A percentile compares a stretch with the other conserved stretches of the same genome.
Conservation (phyloP, 2,113 vertebrate genomes). For the Trogon melanurus region DNA sequence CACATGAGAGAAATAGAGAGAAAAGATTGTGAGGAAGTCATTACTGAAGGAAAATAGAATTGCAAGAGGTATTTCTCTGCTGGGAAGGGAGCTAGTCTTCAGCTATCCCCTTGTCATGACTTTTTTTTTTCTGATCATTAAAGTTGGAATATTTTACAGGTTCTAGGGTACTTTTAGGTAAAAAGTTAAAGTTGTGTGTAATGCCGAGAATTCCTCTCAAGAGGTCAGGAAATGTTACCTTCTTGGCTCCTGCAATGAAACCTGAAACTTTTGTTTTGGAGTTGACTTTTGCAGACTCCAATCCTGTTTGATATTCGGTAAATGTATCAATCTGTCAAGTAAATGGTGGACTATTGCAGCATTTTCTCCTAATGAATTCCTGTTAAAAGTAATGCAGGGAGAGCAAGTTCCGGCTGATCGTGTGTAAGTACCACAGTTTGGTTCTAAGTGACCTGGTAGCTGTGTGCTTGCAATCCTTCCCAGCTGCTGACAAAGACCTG, state of each 20-base stretch:
- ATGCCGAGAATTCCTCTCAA: neutral
- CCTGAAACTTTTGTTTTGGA: conserved; percentile 19
- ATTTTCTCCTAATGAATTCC: neutral
- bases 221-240: conserved; percentile 32
- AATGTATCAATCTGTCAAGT: neutral
- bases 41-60: conserved; percentile 15
- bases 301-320: neutral
- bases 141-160: neutral
- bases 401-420: neutral
- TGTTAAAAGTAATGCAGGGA: neutral
- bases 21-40: neutral
- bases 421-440: neutral
- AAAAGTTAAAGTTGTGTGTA: neutral
- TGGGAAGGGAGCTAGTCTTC: neutral
- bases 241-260: conserved; percentile 45
- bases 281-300: neutral
- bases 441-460: neutral
- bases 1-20: conserved; percentile 2
- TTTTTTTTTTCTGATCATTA: neutral
- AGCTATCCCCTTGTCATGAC: neutral
- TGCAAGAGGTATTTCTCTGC: neutral
- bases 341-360: neutral
- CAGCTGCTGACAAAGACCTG: conserved; percentile 32
- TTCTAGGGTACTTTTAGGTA: conserved; percentile 26
- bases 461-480: neutral